Evolutionary conservation across 2,113 vertebrate species (phyloP), one percentile per base, ranked within the genome.

Genomic region (Perca schrenkii): DNA sequence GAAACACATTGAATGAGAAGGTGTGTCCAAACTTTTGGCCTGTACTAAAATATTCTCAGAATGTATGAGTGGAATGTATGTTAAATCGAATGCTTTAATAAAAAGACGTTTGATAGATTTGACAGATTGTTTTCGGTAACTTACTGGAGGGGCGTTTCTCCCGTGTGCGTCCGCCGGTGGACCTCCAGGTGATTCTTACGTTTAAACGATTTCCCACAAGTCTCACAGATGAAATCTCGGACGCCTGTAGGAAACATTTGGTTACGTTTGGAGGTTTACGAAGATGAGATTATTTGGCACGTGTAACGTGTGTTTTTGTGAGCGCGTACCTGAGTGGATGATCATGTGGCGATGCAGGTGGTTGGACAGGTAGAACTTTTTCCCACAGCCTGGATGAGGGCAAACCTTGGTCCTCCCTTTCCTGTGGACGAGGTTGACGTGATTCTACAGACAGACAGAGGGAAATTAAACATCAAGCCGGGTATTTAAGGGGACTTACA

Each of bases 111-210:
- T 28, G 28, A 25, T 25, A 25, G 25, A 25, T 25, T 25, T 25
- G 25, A 25, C 25, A 25, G 25, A 25, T 25, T 25, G 25, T 25
- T 46, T 57, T 28, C 5, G 46, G 4, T 13, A 21, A 95, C 97
- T 96, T 84, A 98, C 97, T 98, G 97, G 22, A 98, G 93, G 0
- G 97, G 97, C 0, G 97, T 98, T 89, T 98, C 98, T 52, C 98
- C 98, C 0, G 97, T 98, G 95, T 99, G 98, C 0, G 96, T 98
- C 82, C 97, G 94, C 49, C 97, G 84, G 91, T 98, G 97, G 3
- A 98, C 98, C 63, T 99, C 97, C 87, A 98, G 92, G 86, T 99
- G 98, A 89, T 98, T 99, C 86, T 99, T 99, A n/a, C 97, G 96
- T 80, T 98, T 98, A 73, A 99, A 99, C 0, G 97, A 97, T 40